Percentiles rank a stretch among this genome's conserved stretches.
Conservation (phyloP, 2,888 invertebrate genomes). For the Napeogenes inachia region DNA sequence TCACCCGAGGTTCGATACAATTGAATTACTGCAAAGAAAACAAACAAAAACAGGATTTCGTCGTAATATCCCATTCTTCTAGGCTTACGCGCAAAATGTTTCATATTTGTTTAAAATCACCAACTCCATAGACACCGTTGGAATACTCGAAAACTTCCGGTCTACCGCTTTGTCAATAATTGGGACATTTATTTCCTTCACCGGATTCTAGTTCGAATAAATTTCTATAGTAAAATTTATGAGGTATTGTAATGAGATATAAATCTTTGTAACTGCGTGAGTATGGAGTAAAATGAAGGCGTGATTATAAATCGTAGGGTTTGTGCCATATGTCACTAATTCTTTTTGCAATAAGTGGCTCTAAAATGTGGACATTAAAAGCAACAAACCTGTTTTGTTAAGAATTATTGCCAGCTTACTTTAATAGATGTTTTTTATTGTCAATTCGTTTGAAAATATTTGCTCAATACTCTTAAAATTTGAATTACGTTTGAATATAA, state of each 20-base stretch:
- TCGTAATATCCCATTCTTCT: constrained; percentile 67
- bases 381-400: constrained; percentile 10
- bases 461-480: no score
- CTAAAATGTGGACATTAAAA: constrained; percentile 7
- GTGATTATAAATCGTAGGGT: constrained; percentile 54
- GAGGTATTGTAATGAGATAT: constrained; percentile 57
- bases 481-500: no score
- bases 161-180: constrained; percentile 63
- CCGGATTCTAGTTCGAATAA: constrained; percentile 52
- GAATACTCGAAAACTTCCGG: constrained; percentile 72
- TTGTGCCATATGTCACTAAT: constrained; percentile 52
- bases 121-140: constrained; percentile 57
- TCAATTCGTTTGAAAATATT: not conserved
- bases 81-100: constrained; percentile 53
- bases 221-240: constrained; percentile 66
- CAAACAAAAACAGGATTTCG: constrained; percentile 76
- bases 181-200: constrained; percentile 70
- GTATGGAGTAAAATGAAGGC: constrained; percentile 48
- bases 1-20: constrained; percentile 45
- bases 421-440: not conserved
- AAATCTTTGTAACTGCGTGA: constrained; percentile 71
- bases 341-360: constrained; percentile 19
- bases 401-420: constrained; percentile 19
- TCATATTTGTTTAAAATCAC: constrained; percentile 70
- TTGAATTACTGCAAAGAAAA: constrained; percentile 68